Evolutionary conservation across 2,113 vertebrate genomes (phyloP).

Genomic region (Alosa alosa): DNA sequence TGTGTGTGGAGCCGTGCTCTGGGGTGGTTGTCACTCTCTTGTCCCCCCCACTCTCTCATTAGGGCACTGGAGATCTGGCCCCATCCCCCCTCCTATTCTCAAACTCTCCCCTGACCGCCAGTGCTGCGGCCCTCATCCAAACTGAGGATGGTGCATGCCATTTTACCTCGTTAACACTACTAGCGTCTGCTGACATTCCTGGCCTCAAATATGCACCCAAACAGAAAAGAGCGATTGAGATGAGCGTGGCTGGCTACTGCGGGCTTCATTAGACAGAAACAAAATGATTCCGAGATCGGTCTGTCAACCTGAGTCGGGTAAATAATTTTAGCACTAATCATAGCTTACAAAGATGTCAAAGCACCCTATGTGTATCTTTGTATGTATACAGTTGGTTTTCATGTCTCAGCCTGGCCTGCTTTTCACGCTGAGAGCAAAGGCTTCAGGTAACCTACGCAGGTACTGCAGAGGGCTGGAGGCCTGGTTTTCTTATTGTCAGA

Average conservation of each 20-base stretch:
- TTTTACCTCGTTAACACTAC: not conserved
- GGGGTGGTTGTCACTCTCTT: not conserved
- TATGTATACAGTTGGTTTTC: not conserved
- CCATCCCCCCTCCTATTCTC: not conserved
- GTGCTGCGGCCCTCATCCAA: not conserved
- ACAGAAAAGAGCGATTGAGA: not conserved
- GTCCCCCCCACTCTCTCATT: not conserved
- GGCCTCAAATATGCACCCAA: not conserved
- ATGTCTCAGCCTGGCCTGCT: not conserved
- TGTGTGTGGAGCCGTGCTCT: conserved; percentile 27
- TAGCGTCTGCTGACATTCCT: not conserved
- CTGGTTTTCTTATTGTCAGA: not conserved
- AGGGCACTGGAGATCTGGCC: not conserved
- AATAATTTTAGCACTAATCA: not conserved
- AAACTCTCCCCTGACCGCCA: not conserved
- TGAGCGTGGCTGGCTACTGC: not conserved
- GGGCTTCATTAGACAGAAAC: not conserved
- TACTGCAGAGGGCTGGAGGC: not conserved
- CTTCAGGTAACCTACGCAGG: not conserved
- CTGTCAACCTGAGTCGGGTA: not conserved
- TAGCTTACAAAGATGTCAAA: not conserved
- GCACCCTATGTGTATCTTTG: not conserved
- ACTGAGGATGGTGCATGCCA: not conserved
- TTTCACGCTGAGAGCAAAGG: not conserved
- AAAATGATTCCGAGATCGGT: not conserved